Percentiles rank a stretch among this genome's conserved stretches.
phyloP scores from a whole-genome alignment of 2,888 invertebrate genomes.

The Pheosia tremula region DNA sequence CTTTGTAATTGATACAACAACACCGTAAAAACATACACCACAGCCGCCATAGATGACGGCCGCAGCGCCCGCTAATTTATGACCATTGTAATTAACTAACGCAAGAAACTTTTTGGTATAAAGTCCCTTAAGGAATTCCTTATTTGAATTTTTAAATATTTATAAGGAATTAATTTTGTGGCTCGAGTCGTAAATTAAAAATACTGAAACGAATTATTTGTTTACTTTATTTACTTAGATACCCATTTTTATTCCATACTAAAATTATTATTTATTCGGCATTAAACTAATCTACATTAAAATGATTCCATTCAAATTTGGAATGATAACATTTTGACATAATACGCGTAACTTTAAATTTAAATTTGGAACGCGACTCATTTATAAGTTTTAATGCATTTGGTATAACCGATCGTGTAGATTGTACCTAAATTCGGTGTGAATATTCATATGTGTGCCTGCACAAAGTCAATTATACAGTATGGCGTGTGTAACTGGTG shows the following conservation, averaged over 20 bases:
- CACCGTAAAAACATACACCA: slow-evolving; percentile 6
- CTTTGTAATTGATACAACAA: slow-evolving; percentile 35
- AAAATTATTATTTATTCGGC: slow-evolving; percentile 1
- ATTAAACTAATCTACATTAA: too few relatives aligned
- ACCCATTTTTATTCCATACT: not conserved
- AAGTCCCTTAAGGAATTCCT: slow-evolving; percentile 32
- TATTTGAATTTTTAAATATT: slow-evolving; percentile 44
- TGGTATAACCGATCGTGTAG: slow-evolving; percentile 30
- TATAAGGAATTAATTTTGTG: slow-evolving; percentile 39
- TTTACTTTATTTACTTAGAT: slow-evolving; percentile 20
- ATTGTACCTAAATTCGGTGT: slow-evolving; percentile 42
- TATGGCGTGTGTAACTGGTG: slow-evolving; percentile 27
- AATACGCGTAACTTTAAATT: slow-evolving; percentile 15
- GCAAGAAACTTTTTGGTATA: slow-evolving; percentile 23
- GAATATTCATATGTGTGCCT: slow-evolving; percentile 41
- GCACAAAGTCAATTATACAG: slow-evolving; percentile 45
- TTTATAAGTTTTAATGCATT: slow-evolving; percentile 27
- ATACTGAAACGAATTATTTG: slow-evolving; percentile 23
- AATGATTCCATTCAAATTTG: not conserved
- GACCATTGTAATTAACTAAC: slow-evolving; percentile 30
- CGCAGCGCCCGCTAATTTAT: slow-evolving; percentile 27
- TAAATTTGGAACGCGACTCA: slow-evolving; percentile 23
- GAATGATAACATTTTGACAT: not conserved
- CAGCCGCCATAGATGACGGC: slow-evolving; percentile 1
- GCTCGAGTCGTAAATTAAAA: slow-evolving; percentile 32